These are phyloP conservation scores for Cantharis lateralis DNA, from an alignment of 2,888 invertebrate genomes.

Conservation along the genomic window DNA sequence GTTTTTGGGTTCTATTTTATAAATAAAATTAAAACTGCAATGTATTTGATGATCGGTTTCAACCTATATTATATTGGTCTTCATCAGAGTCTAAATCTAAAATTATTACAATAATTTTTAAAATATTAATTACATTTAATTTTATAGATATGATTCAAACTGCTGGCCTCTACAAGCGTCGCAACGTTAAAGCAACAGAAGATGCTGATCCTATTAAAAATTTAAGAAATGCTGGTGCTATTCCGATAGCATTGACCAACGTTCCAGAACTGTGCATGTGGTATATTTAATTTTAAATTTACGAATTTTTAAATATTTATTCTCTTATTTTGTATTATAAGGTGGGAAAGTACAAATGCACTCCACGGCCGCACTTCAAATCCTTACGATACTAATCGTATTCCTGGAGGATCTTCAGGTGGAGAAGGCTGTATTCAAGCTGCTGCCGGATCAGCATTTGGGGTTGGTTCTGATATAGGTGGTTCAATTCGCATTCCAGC, in stretches of 20 bases:
- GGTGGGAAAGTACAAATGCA: constrained; percentile 85
- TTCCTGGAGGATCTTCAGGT: constrained; percentile 93
- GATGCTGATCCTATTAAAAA: constrained; percentile 78
- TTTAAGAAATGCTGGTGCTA: constrained; percentile 81
- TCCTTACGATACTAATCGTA: constrained; percentile 83
- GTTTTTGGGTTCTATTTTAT: too few species aligned
- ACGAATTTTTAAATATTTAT: neutral
- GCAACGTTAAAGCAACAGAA: constrained; percentile 65
- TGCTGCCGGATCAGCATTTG: constrained; percentile 84
- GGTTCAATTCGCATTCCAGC: constrained; percentile 95
- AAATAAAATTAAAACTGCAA: too few species aligned
- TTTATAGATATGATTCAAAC: constrained; percentile 75
- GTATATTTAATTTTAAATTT: constrained; percentile 57
- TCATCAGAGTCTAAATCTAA: too few species aligned
- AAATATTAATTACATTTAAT: too few species aligned
- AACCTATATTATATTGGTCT: too few species aligned
- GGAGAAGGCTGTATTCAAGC: constrained; percentile 79
- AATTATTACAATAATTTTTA: too few species aligned
- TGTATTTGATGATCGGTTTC: too few species aligned
- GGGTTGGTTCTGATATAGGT: constrained; percentile 93
- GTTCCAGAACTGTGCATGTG: constrained; percentile 95
- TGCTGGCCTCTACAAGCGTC: constrained; percentile 75
- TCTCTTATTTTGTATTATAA: constrained; percentile 39
- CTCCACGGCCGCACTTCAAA: constrained; percentile 84
- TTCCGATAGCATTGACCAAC: constrained; percentile 88